These are phyloP conservation scores for Leptobrachium ailaonicum DNA, from an alignment of 2,113 vertebrate species.

Conservation along the genomic window DNA sequence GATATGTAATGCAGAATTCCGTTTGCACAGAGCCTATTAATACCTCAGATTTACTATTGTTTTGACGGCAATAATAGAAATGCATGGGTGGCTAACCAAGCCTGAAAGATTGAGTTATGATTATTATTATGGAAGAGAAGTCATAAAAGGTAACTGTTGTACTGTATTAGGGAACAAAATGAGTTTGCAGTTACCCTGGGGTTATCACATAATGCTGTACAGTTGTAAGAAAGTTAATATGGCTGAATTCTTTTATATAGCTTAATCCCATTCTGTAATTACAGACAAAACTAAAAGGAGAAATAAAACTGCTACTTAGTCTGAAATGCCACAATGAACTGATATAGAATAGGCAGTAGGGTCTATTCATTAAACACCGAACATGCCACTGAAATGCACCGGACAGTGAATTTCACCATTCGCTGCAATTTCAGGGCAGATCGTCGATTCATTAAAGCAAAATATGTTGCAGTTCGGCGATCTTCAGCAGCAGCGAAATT, in stretches of 20 bases:
- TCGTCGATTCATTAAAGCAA: too few relatives aligned
- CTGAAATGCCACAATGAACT: conserved; percentile 36
- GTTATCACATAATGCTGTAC: conserved; percentile 47
- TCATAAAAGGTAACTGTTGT: conserved; percentile 48
- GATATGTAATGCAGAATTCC: conserved; percentile 24
- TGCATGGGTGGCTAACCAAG: conserved; percentile 48
- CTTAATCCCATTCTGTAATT: conserved; percentile 46
- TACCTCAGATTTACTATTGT: conserved; percentile 36
- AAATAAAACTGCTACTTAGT: conserved; percentile 38
- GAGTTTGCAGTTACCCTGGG: conserved; percentile 44
- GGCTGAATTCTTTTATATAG: conserved; percentile 46
- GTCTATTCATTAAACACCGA: too few relatives aligned
- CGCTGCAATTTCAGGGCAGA: too few relatives aligned
- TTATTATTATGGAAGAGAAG: conserved; percentile 48
- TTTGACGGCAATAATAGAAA: conserved; percentile 48
- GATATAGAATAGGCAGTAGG: conserved; percentile 29
- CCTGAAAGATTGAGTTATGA: conserved; percentile 51
- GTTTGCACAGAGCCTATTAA: conserved; percentile 46
- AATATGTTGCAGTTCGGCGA: too few relatives aligned
- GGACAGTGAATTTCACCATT: too few relatives aligned
- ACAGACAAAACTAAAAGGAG: conserved; percentile 30
- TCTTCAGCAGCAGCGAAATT: too few relatives aligned
- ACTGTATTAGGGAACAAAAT: conserved; percentile 41
- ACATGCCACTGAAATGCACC: too few relatives aligned
- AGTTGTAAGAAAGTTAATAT: conserved; percentile 47